Conservation (phyloP, 2,888 invertebrate genomes). For the Exephanes ischioxanthus region DNA sequence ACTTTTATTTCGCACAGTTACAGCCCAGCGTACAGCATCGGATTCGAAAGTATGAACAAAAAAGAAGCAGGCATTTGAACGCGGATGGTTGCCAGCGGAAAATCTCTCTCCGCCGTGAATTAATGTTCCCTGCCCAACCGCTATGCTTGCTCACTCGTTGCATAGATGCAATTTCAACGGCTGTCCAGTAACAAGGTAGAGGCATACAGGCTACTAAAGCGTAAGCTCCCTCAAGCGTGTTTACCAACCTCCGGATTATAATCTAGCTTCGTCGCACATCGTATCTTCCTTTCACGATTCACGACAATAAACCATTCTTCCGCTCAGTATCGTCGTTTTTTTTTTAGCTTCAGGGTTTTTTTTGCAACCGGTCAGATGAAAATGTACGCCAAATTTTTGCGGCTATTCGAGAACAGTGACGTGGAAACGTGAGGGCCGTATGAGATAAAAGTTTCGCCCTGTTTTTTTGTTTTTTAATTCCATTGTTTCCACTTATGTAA, state of each 20-base stretch:
- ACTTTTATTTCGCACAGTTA: neutral
- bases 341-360: neutral
- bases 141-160: constrained; percentile 3
- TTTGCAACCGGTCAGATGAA: neutral
- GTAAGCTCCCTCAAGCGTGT: neutral
- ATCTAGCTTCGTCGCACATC: neutral
- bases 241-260: neutral
- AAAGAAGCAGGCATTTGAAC: neutral
- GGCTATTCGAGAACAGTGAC: neutral
- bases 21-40: neutral
- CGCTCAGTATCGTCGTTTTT: neutral
- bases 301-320: neutral
- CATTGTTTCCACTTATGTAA: neutral
- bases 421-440: neutral
- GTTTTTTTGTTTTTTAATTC: neutral
- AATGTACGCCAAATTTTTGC: neutral
- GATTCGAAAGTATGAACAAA: neutral
- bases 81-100: neutral
- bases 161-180: constrained; percentile 3
- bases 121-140: neutral
- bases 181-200: neutral
- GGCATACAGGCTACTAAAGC: neutral
- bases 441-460: neutral
- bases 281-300: neutral
- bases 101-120: neutral